Evolutionary conservation across 1,140 invertebrate genomes (phyloP).

Genomic region (Vanessa tameamea): DNA sequence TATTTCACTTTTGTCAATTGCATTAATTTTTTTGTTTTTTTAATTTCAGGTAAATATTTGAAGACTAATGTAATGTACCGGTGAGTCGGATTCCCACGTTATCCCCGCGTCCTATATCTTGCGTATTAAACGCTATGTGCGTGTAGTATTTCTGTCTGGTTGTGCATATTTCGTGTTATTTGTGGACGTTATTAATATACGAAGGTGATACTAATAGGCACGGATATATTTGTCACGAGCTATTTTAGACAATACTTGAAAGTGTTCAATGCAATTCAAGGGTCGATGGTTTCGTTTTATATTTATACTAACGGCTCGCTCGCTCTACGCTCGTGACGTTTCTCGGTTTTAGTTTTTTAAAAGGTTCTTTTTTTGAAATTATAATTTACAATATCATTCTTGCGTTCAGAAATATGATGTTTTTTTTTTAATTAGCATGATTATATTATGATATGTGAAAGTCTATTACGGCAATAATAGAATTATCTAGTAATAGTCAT

Average conservation of each 20-base stretch:
- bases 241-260: constrained; percentile 67
- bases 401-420: no score
- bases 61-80: constrained; percentile 24
- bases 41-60: constrained; percentile 65
- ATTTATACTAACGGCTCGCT: not conserved
- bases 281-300: constrained; percentile 15
- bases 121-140: constrained; percentile 33
- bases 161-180: constrained; percentile 60
- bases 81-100: constrained; percentile 31
- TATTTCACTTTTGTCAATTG: constrained; percentile 30
- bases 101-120: constrained; percentile 49
- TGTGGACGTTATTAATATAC: constrained; percentile 63
- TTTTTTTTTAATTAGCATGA: no score
- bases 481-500: no score
- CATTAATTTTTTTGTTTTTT: constrained; percentile 43
- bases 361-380: no score
- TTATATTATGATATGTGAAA: no score
- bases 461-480: no score
- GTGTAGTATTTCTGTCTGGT: constrained; percentile 56
- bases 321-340: no score
- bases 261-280: constrained; percentile 52
- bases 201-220: constrained; percentile 70
- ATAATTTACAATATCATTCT: no score
- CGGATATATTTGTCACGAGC: constrained; percentile 66
- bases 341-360: no score